Evolutionary conservation across 2,888 invertebrate species (phyloP), one percentile per base, ranked within the genome.

Genomic region (Andrena flavipes): DNA sequence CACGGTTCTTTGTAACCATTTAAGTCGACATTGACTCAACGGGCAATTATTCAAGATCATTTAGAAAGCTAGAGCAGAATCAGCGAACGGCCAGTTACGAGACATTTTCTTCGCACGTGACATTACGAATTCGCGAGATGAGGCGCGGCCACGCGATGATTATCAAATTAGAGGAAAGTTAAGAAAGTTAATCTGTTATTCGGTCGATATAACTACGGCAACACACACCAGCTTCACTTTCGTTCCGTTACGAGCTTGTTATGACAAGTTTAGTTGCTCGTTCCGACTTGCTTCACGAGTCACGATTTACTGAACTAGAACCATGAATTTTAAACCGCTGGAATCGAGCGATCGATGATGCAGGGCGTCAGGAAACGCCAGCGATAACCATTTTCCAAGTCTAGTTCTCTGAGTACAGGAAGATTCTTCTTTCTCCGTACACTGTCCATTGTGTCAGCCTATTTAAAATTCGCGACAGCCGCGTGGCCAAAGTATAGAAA

Each of bases 111-210:
- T 72, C 35, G 60, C 59, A 75, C 73, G 72, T 74, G 71, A 75
- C 75, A 77, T 82, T 88, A 74, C 77, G 59, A 81, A 84, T 80
- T 67, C 84, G 72, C 49, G 48, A 82, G 67, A 81, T 69, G 80
- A 78, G 77, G 67, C 68, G 49, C 69, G 64, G 76, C 51, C 48
- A 65, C 79, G 79, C 69, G 84, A 73, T 82, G 88, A 82, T 84
- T 84, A 86, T 87, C 82, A 82, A 87, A 88, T 87, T 90, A 84
- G 73, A 87, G 84, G 89, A 89, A 89, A 89, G 90, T 86, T 84
- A 84, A 87, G 90, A 86, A 90, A 90, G 90, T 85, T 84, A 67
- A 84, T 86, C 77, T 68, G 73, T 70, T 80, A 88, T 87, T 86
- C 85, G 73, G 35, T 63, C 64, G 81, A 83, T 80, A 78, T 76